Conservation (phyloP, 1,140 invertebrate species). For the Drosophila eugracilis region DNA sequence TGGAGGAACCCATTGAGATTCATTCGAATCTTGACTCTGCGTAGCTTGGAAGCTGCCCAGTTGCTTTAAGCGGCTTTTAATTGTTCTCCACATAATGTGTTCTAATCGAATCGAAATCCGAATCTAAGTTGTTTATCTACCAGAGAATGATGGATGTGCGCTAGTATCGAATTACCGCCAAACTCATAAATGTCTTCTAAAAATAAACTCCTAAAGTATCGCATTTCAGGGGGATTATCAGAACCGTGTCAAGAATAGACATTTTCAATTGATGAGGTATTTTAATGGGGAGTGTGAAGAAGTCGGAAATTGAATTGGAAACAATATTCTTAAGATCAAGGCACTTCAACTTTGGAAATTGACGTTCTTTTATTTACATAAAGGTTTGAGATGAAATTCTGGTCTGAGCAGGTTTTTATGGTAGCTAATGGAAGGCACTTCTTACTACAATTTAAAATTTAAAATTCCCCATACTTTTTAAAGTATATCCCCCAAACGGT, state of each 20-base stretch:
- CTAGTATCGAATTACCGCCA: conserved; percentile 43
- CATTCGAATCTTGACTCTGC: conserved; percentile 36
- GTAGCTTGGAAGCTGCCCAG: conserved; percentile 67
- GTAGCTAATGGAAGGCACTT: too few relatives aligned
- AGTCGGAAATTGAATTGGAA: conserved; percentile 24
- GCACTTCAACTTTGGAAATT: not conserved
- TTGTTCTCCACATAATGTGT: conserved; percentile 61
- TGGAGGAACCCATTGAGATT: conserved; percentile 32
- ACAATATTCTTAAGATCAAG: conserved; percentile 9
- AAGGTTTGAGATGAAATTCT: not conserved
- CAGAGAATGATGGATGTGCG: conserved; percentile 23
- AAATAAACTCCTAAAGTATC: conserved; percentile 45
- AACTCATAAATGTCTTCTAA: conserved; percentile 25
- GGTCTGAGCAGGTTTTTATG: too few relatives aligned
- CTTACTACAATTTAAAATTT: too few relatives aligned
- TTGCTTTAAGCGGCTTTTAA: conserved; percentile 72
- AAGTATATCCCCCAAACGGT: not conserved
- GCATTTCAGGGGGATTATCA: conserved; percentile 26
- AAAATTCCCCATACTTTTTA: not conserved
- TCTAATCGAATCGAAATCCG: conserved; percentile 65
- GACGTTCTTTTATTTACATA: not conserved
- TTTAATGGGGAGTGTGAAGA: not conserved
- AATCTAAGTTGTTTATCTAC: conserved; percentile 26
- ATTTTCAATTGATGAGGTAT: conserved; percentile 18
- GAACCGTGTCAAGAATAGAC: conserved; percentile 36